phyloP scores from a whole-genome alignment of 2,888 invertebrate genomes.

The Lottia gigantea region DNA sequence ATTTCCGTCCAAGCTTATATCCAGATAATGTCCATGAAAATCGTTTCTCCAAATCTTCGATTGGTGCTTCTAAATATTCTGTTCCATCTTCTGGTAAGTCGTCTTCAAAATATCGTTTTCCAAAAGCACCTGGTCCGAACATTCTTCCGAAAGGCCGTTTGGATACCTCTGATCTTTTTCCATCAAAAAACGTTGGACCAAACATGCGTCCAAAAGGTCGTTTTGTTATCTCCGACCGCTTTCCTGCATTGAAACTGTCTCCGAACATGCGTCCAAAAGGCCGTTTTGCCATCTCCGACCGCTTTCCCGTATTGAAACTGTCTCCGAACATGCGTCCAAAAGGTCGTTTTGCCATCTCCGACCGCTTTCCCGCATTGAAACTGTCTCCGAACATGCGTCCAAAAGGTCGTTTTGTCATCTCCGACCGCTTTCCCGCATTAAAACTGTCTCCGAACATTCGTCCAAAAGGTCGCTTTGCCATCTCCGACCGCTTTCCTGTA shows the following conservation, averaged over 20 bases:
- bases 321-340: background rate
- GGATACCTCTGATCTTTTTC: background rate
- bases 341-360: background rate
- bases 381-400: background rate
- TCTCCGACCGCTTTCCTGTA: background rate
- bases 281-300: background rate
- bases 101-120: background rate
- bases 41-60: background rate
- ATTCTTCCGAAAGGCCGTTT: background rate
- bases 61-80: background rate
- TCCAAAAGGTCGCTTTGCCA: background rate
- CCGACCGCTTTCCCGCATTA: background rate
- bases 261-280: conserved; percentile 6
- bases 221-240: background rate
- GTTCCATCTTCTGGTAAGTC: background rate
- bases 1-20: background rate
- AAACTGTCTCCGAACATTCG: background rate
- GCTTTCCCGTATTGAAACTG: background rate
- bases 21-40: background rate
- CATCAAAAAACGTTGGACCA: background rate
- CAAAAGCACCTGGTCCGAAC: background rate
- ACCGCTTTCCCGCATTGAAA: background rate
- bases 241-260: background rate
- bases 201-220: background rate
- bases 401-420: background rate